A percentile compares a stretch with the other conserved stretches of the same genome.
Evolutionary conservation across 2,797 vertebrate species (phyloP).

Genomic region (Chromobotia macracanthus): DNA sequence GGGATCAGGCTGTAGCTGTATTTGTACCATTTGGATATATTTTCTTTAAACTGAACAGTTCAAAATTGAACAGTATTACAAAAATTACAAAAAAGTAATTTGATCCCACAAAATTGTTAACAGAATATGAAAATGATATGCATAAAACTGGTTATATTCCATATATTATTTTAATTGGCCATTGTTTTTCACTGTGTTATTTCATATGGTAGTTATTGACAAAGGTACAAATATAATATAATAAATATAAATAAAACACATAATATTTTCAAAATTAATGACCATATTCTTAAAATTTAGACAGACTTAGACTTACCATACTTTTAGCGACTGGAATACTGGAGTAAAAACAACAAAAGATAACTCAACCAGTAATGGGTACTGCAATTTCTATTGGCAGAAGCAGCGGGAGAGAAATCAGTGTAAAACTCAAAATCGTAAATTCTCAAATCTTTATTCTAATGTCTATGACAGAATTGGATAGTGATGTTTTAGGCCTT

Average conservation of each 20-base stretch:
- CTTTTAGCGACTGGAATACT: neutral
- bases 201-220: neutral
- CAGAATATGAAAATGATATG: neutral
- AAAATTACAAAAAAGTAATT: too few relatives aligned
- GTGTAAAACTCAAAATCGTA: neutral
- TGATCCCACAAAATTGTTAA: neutral
- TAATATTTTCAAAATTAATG: neutral
- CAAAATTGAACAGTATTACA: neutral
- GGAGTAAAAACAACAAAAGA: neutral
- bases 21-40: neutral
- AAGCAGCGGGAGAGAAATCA: neutral
- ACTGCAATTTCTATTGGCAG: neutral
- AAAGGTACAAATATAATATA: too few relatives aligned
- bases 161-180: neutral
- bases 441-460: neutral
- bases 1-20: neutral
- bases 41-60: too few relatives aligned
- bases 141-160: neutral
- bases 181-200: neutral
- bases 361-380: neutral
- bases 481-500: neutral
- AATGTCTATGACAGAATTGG: neutral
- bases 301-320: neutral
- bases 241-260: too few relatives aligned
- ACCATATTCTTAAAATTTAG: neutral